Evolutionary conservation across 2,797 vertebrate genomes (phyloP).

Genomic region (Salarias fasciatus): DNA sequence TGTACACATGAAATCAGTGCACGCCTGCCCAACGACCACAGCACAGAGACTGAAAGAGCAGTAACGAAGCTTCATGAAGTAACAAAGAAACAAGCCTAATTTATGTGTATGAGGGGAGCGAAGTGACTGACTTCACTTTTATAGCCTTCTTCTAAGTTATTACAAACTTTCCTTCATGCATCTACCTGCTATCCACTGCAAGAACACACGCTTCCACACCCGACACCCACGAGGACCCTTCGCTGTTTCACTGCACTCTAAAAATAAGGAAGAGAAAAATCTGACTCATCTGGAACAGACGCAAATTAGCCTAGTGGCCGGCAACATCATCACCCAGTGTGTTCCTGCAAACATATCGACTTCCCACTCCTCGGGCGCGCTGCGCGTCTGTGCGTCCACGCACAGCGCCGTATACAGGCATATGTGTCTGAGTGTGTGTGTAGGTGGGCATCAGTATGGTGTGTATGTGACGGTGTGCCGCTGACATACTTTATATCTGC

Average conservation of each 20-base stretch:
- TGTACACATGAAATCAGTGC: background rate
- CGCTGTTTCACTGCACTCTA: conserved; percentile 41
- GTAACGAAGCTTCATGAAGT: no score
- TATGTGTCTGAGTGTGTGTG: conserved; percentile 4
- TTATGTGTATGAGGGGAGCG: background rate
- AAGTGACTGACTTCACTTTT: background rate
- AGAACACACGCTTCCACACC: conserved; percentile 13
- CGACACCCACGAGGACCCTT: background rate
- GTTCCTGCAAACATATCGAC: conserved; percentile 13
- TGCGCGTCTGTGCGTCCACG: conserved; percentile 21
- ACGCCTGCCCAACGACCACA: background rate
- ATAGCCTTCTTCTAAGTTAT: background rate
- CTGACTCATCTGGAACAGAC: conserved; percentile 47
- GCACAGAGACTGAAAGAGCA: background rate
- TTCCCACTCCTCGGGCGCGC: conserved; percentile 28
- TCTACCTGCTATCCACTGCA: conserved; percentile 2
- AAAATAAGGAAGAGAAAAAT: conserved; percentile 45
- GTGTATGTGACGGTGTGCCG: background rate
- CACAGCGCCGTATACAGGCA: conserved; percentile 21
- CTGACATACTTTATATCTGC: no score
- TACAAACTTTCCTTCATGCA: background rate
- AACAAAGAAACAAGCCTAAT: background rate
- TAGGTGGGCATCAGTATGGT: background rate
- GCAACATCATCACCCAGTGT: conserved; percentile 16
- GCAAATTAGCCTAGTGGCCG: conserved; percentile 7